These are phyloP conservation scores for Eurosta solidaginis DNA, from an alignment of 1,140 invertebrate species.

Conservation along the genomic window DNA sequence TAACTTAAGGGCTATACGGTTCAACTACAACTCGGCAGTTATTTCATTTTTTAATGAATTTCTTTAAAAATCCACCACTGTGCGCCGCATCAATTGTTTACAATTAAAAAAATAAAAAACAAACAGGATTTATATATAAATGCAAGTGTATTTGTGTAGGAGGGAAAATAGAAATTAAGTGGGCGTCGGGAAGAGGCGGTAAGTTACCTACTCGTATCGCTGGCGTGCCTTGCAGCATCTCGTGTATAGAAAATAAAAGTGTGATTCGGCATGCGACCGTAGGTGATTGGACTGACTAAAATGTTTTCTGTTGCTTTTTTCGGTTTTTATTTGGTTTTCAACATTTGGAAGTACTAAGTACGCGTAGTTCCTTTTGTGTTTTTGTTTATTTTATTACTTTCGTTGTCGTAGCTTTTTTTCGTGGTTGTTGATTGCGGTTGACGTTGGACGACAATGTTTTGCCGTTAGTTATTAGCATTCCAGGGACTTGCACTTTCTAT, in stretches of 20 bases:
- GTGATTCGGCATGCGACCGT: not conserved
- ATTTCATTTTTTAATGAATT: no score
- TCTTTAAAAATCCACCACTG: no score
- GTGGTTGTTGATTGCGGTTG: not conserved
- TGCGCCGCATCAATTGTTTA: no score
- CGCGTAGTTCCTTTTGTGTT: not conserved
- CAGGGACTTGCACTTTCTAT: constrained; percentile 15
- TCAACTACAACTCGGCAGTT: no score
- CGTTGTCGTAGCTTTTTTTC: not conserved
- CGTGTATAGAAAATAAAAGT: not conserved
- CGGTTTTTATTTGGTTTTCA: not conserved
- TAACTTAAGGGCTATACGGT: no score
- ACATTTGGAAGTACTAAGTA: not conserved
- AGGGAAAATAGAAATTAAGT: not conserved
- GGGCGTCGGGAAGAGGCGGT: not conserved
- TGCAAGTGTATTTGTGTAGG: not conserved
- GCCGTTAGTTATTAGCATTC: no score
- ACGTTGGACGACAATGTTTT: not conserved
- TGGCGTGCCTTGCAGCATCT: not conserved
- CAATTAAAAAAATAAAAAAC: not conserved
- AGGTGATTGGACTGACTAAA: not conserved
- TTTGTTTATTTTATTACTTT: no score
- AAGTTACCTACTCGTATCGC: no score
- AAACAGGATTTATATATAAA: not conserved
- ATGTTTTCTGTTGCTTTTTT: constrained; percentile 18